Base-by-base conservation (phyloP, 1,140 invertebrate genomes). In the Lordiphosa clarofinis region DNA sequence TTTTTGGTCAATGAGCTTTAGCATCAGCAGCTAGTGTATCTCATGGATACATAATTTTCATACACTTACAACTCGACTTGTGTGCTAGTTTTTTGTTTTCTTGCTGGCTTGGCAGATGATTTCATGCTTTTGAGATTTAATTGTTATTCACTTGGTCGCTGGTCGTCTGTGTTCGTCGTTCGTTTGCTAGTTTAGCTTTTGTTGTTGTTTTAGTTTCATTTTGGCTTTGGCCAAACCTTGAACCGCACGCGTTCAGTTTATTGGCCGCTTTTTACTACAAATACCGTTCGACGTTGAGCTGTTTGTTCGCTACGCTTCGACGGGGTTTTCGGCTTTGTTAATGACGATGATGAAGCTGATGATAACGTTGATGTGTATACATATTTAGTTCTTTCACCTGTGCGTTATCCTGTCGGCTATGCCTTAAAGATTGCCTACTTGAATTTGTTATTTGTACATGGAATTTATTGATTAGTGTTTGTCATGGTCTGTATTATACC, bases 261-360 rank as follows among this genome's bases (percentile, higher is more conserved):
- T 87, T 87, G 84, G 84, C 84, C 84, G 84, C 78, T 78, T 87
- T 87, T 84, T 87, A 87, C 84, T 84, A 87, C 84, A 71, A 87
- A 87, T 87, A 87, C 84, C 84, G 84, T 87, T 87, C 64, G 63
- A 28, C 24, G 5, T 6, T 28, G 5, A 28, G 46, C 38, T 28
- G 56, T 24, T 58, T 49, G 56, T 21, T 66, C 63, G 63, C 75
- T 57, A 82, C 46, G 42, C 56, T 59, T 68, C 55, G 64, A 67
- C 63, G 59, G 48, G 58, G 64, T 54, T 56, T 69, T 72, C n/a
- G 67, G 64, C 57, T 48, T 53, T 69, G 61, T 56, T 60, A 63
- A 48, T 57, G 56, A 57, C 40, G 54, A 49, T 19, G 54, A 33
- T 40, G 62, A 64, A 64, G 53, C 54, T 65, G 62, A 53, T 36